A percentile compares a stretch with the other conserved stretches of the same genome.
phyloP scores from a whole-genome alignment of 2,888 invertebrate species.

The Acanthacorydalis orientalis region DNA sequence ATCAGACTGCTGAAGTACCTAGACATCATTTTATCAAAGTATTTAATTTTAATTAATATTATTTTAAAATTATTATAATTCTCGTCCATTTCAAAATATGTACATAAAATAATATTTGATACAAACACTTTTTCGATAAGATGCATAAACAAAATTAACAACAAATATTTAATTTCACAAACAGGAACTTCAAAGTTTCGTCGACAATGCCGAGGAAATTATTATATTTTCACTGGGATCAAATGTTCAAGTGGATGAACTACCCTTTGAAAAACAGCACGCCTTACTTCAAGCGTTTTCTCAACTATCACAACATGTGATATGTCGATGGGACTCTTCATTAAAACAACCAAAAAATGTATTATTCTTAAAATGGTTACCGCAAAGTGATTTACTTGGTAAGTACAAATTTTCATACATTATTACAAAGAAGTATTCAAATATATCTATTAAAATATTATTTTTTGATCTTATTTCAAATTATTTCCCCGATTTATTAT shows the following conservation, averaged over 20 bases:
- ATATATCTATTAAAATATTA: no score
- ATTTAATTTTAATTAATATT: no score
- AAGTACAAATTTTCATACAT: conserved; percentile 1
- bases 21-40: no score
- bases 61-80: no score
- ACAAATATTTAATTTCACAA: not conserved
- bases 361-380: conserved; percentile 19
- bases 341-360: conserved; percentile 20
- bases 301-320: conserved; percentile 18
- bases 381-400: conserved; percentile 23
- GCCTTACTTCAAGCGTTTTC: conserved; percentile 18
- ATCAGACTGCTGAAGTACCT: no score
- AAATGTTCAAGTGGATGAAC: conserved; percentile 14
- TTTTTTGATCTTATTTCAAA: no score
- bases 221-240: conserved; percentile 22
- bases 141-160: no score
- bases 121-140: no score
- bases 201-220: conserved; percentile 18
- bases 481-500: no score
- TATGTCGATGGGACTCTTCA: conserved; percentile 20
- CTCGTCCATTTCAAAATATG: no score
- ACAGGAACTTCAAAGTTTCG: conserved; percentile 14
- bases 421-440: no score
- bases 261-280: conserved; percentile 13
- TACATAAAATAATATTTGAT: no score